phyloP scores from a whole-genome alignment of 1,140 invertebrate species.

The Lucilia sericata region DNA sequence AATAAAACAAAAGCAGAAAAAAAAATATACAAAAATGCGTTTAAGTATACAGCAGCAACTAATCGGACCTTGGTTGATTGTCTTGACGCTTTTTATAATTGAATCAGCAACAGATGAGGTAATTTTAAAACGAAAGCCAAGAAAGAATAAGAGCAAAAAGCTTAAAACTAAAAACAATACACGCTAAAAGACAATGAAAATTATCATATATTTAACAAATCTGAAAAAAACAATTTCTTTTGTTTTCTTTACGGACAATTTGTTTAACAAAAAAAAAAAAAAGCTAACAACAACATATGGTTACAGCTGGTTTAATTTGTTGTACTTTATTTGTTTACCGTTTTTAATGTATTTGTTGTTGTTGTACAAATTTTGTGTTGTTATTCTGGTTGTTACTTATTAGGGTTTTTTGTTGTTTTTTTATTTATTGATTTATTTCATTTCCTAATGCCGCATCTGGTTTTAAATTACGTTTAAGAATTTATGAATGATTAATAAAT shows the following conservation, averaged over 20 bases:
- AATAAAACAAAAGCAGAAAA: not conserved
- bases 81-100: conserved; percentile 32
- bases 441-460: not conserved
- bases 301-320: not conserved
- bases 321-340: not conserved
- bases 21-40: conserved; percentile 6
- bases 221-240: not conserved
- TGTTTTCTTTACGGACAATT: not conserved
- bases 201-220: not conserved
- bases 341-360: not conserved
- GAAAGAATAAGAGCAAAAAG: not conserved
- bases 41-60: conserved; percentile 8
- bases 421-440: not conserved
- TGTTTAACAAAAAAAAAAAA: not conserved
- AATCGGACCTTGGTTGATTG: conserved; percentile 8
- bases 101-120: conserved; percentile 42
- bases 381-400: not conserved
- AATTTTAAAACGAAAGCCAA: not conserved
- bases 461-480: not conserved
- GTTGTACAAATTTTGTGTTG: not conserved
- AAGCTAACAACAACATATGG: not conserved
- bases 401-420: not conserved
- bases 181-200: not conserved
- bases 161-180: not conserved
- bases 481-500: not conserved